phyloP scores from a whole-genome alignment of 2,888 invertebrate genomes.

The Anagyrus pseudococci region DNA sequence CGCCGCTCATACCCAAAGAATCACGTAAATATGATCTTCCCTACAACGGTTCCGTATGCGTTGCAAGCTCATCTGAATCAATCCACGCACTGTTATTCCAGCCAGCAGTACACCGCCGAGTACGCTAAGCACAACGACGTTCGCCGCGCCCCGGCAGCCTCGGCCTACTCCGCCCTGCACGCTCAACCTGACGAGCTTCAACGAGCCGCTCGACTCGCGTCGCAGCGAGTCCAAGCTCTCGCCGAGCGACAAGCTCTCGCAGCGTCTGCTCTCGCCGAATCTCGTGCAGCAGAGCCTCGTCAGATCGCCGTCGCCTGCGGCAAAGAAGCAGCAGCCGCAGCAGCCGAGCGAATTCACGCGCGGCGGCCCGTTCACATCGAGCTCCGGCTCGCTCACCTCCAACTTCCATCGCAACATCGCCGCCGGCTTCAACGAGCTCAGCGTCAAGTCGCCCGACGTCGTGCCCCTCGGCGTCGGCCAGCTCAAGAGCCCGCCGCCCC shows the following conservation, averaged over 20 bases:
- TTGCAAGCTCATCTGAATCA: background rate
- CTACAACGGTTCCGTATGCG: too few relatives aligned
- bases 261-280: slow-evolving; percentile 57
- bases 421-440: slow-evolving; percentile 49
- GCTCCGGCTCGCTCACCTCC: slow-evolving; percentile 47
- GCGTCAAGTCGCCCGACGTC: slow-evolving; percentile 46
- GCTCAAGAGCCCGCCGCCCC: slow-evolving; percentile 71
- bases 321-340: slow-evolving; percentile 59
- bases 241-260: slow-evolving; percentile 54
- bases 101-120: slow-evolving; percentile 55
- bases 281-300: slow-evolving; percentile 55
- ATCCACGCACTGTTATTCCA: slow-evolving; percentile 32
- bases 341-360: slow-evolving; percentile 51
- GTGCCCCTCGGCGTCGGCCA: slow-evolving; percentile 44
- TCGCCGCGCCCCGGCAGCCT: slow-evolving; percentile 66
- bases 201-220: slow-evolving; percentile 53
- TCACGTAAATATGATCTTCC: slow-evolving; percentile 46
- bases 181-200: slow-evolving; percentile 71
- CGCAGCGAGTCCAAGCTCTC: slow-evolving; percentile 43
- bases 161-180: slow-evolving; percentile 86
- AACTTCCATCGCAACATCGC: slow-evolving; percentile 56
- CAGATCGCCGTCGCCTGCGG: slow-evolving; percentile 56
- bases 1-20: slow-evolving; percentile 65
- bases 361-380: slow-evolving; percentile 51
- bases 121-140: slow-evolving; percentile 65